Evolutionary conservation across 1,140 invertebrate genomes (phyloP), one percentile per base, ranked within the genome.

Genomic region (Drosophila nebulosa): DNA sequence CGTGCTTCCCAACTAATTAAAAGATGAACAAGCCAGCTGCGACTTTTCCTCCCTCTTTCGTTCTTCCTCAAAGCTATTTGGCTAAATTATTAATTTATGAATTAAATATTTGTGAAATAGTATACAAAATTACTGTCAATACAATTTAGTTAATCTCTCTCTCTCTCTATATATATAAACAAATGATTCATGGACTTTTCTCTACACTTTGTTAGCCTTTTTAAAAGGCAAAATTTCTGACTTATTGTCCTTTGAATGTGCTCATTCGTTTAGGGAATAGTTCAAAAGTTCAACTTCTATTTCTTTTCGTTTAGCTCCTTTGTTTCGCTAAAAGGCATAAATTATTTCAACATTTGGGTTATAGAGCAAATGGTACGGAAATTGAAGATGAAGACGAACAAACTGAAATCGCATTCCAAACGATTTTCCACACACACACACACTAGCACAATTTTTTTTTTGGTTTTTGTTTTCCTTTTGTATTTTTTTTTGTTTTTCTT

Each of bases 1-100:
- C 78, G 64, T 80, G 78, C 78, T 32, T 58, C 58, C 58, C 73
- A 80, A 80, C 80, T 80, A 80, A 76, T 80, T 80, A 57, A 69
- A 39, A 24, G 59, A 9, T 12, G 32, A 18, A 59, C 39, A 42
- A 42, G 39, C 39, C 39, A 42, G 39, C 39, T 42, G 39, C 4
- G 39, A 42, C 39, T 42, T 42, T 42, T 42, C 39, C 39, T 12
- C 36, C 18, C 14, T 42, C 16, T 39, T n/a, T 14, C 12, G 14
- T 3, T 14, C n/a, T 16, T 7, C 18, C 2, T 16, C 16, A 30
- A 30, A 9, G 10, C 2, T 30, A 30, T 30, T 46, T 46, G 10
- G 9, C 9, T 6, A 46, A 1, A 46, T 46, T 21, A 10, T 3
- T 21, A 46, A 46, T 46, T 46, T 10, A 46, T 46, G 39, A 46